Base-by-base conservation (phyloP, 1,140 invertebrate species). In the Yoshiicerus persimilis region DNA sequence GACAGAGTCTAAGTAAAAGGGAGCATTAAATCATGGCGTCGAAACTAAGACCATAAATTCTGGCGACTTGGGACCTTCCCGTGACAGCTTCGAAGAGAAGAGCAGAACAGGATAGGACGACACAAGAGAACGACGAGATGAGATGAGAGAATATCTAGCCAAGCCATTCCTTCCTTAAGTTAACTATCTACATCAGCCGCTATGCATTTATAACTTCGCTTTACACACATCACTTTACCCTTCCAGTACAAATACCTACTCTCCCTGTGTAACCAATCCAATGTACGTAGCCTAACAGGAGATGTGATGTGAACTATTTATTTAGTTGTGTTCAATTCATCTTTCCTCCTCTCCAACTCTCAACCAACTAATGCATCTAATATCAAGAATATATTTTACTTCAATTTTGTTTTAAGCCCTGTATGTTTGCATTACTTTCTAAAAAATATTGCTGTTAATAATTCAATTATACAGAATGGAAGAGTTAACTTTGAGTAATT, bases 1-100 rank as follows among this genome's bases (percentile, higher is more conserved):
- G 25, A 70, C 75, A 36, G 5, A 38, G 75, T 38, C 75, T 80
- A 64, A 62, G 85, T 86, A 90, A 89, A 90, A 90, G 90, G 89
- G 90, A 88, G 89, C 88, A 87, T 86, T 90, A 90, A 90, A 90
- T 90, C 90, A 90, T 90, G 90, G 90, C 90, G 89, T 90, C 90
- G 87, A 89, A 90, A 90, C 90, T 89, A 89, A 90, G 86, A 66
- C 88, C 88, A 90, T 90, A 90, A 90, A 90, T 90, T 87, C 89
- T 85, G 84, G 88, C 90, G 90, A 90, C 90, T 90, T 90, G 90
- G 89, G 90, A 90, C 90, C 88, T 89, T 87, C 86, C 87, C 88
- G 86, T 90, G 90, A 90, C 90, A 90, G 86, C 89, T 86, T 88
- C 87, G 75, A 20, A 36, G 11, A 80, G 75, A 80, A 80, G 32